Percentiles rank a stretch among this genome's conserved stretches.
These are phyloP conservation scores for Serranus cabrilla DNA, from an alignment of 2,797 vertebrate genomes.

Conservation along the genomic window DNA sequence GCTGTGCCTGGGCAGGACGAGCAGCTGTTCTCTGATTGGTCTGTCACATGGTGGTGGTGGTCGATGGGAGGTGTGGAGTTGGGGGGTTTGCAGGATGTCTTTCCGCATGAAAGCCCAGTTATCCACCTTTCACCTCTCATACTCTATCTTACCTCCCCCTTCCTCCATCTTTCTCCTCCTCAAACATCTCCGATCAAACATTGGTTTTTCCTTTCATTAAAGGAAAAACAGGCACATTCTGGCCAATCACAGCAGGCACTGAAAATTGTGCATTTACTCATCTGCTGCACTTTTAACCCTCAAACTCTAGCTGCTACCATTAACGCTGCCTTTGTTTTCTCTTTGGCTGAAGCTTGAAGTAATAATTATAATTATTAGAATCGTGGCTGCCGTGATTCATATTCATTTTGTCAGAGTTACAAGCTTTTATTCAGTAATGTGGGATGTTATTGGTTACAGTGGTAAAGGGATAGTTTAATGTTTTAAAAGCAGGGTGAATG, in stretches of 20 bases:
- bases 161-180: not conserved
- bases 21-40: constrained; percentile 71
- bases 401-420: not conserved
- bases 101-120: constrained; percentile 56
- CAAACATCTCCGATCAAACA: not conserved
- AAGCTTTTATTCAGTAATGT: not conserved
- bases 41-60: constrained; percentile 36
- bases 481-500: no score
- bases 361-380: not conserved
- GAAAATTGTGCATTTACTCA: not conserved
- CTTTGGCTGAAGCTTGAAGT: not conserved
- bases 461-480: no score
- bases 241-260: not conserved
- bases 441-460: not conserved
- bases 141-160: not conserved
- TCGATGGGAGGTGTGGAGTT: no score
- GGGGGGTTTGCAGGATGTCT: constrained; percentile 34
- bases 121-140: constrained; percentile 26
- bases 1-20: constrained; percentile 62
- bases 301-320: not conserved
- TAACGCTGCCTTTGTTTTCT: not conserved
- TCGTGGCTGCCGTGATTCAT: not conserved
- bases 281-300: not conserved
- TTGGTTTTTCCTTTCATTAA: not conserved
- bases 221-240: not conserved